Conservation (phyloP, 1,140 invertebrate species). For the Harlomillsia oculata region DNA sequence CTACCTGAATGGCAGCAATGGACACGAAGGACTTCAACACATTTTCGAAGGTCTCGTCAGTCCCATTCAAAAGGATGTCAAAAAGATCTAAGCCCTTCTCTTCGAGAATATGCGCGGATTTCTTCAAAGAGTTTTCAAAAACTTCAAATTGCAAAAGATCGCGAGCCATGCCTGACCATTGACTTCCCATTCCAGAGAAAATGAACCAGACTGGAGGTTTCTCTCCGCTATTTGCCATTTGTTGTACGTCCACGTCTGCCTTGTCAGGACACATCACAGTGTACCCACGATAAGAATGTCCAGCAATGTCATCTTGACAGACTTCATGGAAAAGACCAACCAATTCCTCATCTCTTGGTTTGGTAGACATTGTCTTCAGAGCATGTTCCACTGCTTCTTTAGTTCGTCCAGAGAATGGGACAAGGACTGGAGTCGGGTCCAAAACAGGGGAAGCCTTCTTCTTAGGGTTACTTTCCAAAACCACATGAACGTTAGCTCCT, state of each 20-base stretch:
- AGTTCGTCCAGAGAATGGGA: constrained; percentile 73
- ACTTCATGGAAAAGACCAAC: constrained; percentile 64
- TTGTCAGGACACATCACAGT: constrained; percentile 49
- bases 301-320: constrained; percentile 54
- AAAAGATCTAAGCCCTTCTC: constrained; percentile 70
- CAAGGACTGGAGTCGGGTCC: constrained; percentile 55
- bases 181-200: constrained; percentile 93
- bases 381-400: constrained; percentile 58
- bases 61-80: constrained; percentile 58
- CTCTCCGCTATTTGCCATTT: constrained; percentile 40
- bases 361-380: constrained; percentile 40
- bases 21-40: constrained; percentile 80
- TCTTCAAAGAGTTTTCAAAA: constrained; percentile 67
- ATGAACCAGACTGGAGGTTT: constrained; percentile 81
- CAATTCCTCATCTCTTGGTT: constrained; percentile 60
- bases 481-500: constrained; percentile 86
- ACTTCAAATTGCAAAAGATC: constrained; percentile 66
- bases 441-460: constrained; percentile 45
- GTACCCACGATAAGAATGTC: constrained; percentile 68
- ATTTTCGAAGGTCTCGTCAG: constrained; percentile 65
- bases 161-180: constrained; percentile 90
- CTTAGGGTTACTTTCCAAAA: constrained; percentile 69
- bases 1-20: constrained; percentile 90
- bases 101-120: constrained; percentile 62
- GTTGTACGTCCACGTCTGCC: constrained; percentile 39